Base-by-base conservation (phyloP, 2,888 invertebrate species). In the Drosophila borborema region DNA sequence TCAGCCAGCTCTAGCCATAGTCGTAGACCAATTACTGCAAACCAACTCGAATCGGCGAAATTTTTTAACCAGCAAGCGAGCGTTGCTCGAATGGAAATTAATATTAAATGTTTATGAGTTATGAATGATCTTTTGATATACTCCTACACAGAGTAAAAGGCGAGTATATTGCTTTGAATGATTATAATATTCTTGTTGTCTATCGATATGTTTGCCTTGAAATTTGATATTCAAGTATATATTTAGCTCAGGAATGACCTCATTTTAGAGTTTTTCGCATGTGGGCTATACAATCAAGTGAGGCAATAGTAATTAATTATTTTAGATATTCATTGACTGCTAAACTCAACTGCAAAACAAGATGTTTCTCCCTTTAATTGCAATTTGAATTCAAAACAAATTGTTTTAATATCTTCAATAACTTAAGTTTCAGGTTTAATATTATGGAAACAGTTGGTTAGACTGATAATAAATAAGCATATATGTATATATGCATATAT, bases 11-110 rank as follows among this genome's bases (percentile, higher is more conserved):
- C 36, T 10, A 58, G 38, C 45, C 28, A 20, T 51, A 61, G 60
- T 36, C 49, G n/a, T 46, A 23, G 34, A 53, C 40, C 41, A 62
- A 64, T 72, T 77, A 48, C 14, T 36, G 41, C 28, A 49, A n/a
- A n/a, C 18, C 43, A 63, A 60, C 49, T 70, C 43, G 16, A 71
- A 60, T 60, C 9, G 34, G 6, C n/a, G 4, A 41, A 20, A 59
- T 43, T 28, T 40, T 28, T 40, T 23, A 10, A 18, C 14, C n/a
- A 14, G 23, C 20, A 5, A 5, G 31, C 18, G 12, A 43, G 10
- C 43, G 20, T 46, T 28, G 20, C 18, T 61, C 6, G 23, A 69
- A 23, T 36, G 12, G 8, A 18, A 20, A 51, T 36, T 36, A 51
- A 4, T 8, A 14, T 36, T 12, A 20, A 3, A 34, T 31, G 45